Percentiles rank a stretch among this genome's conserved stretches.
Conservation (phyloP, 2,888 invertebrate genomes). For the Agrypnus murinus region DNA sequence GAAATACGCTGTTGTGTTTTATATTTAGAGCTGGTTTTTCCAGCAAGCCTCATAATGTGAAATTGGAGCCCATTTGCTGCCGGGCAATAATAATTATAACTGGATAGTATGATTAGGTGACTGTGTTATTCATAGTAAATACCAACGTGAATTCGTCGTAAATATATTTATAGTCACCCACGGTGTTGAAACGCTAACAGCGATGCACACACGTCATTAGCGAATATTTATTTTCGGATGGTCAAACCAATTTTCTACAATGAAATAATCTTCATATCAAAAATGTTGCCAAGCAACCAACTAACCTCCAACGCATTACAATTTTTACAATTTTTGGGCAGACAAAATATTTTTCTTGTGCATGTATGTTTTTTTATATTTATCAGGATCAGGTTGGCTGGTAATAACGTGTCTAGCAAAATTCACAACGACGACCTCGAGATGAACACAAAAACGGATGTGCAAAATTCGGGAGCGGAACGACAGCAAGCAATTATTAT, state of each 20-base stretch:
- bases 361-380: too few species aligned
- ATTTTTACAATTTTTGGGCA: constrained; percentile 5
- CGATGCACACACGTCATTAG: constrained; percentile 36
- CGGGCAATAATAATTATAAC: constrained; percentile 32
- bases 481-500: constrained; percentile 41
- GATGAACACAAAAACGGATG: constrained; percentile 40
- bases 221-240: constrained; percentile 46
- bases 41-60: constrained; percentile 1
- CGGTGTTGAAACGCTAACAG: constrained; percentile 31
- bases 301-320: neutral
- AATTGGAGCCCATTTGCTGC: constrained; percentile 24
- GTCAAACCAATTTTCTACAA: constrained; percentile 43
- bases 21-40: constrained; percentile 21
- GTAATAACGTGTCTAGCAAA: too few species aligned
- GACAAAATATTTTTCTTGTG: neutral
- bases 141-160: constrained; percentile 47
- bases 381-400: too few species aligned
- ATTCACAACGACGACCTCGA: constrained; percentile 36
- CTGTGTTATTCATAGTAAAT: constrained; percentile 49
- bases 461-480: constrained; percentile 50
- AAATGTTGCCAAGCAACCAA: constrained; percentile 23
- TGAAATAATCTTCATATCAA: constrained; percentile 39
- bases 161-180: constrained; percentile 45
- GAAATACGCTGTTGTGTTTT: neutral
- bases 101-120: constrained; percentile 39